Conservation (phyloP, 2,113 vertebrate species). For the Budorcas taxicolor region DNA sequence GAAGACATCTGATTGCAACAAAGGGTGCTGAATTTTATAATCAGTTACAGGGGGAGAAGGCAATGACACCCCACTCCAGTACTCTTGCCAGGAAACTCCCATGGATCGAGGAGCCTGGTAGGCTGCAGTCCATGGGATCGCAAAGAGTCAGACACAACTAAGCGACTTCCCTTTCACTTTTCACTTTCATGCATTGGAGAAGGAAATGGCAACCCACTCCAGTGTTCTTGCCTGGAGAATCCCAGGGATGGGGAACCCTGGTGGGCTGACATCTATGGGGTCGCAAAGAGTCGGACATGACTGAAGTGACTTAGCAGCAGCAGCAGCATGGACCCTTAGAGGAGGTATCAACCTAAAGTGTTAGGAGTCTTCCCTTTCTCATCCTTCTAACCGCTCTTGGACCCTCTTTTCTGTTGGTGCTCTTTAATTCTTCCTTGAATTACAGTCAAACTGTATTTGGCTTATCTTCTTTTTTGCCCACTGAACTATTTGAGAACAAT, state of each 20-base stretch:
- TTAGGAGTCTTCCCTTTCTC: neutral
- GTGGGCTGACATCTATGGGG: too few species aligned
- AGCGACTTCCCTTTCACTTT: too few species aligned
- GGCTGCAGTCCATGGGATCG: too few species aligned
- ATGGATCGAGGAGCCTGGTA: too few species aligned
- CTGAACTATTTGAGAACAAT: neutral
- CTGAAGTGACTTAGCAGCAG: too few species aligned
- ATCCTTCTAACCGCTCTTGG: neutral
- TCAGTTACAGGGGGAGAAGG: neutral
- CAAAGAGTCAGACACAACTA: accelerated
- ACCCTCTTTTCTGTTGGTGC: neutral
- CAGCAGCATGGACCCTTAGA: neutral
- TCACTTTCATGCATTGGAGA: too few species aligned
- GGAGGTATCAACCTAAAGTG: neutral
- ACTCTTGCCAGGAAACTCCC: too few species aligned
- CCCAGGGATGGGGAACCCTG: too few species aligned
- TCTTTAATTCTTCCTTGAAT: neutral
- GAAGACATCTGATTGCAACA: neutral
- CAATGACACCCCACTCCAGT: too few species aligned
- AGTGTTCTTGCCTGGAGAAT: too few species aligned
- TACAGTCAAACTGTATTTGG: neutral
- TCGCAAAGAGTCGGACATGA: accelerated
- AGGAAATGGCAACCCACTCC: too few species aligned
- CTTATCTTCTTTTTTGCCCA: neutral
- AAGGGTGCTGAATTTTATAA: neutral